Evolutionary conservation across 2,888 invertebrate genomes (phyloP).

Genomic region (Drosophila mayaguana): DNA sequence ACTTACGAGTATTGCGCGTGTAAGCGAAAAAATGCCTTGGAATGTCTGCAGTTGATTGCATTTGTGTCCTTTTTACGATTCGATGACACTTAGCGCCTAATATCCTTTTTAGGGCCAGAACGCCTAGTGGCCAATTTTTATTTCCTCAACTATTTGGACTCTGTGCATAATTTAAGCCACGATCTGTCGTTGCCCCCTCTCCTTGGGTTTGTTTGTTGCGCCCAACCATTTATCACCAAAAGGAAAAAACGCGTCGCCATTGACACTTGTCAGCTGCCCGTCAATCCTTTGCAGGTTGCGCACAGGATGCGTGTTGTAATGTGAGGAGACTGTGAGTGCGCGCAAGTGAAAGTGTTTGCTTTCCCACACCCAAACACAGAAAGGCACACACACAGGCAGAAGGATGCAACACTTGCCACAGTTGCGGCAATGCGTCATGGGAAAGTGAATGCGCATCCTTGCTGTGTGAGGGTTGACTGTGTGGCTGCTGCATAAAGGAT

Average conservation of each 20-base stretch:
- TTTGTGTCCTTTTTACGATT: conserved; percentile 72
- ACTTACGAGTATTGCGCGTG: conserved; percentile 71
- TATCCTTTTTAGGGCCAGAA: conserved; percentile 74
- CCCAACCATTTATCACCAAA: conserved; percentile 44
- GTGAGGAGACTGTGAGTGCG: conserved; percentile 54
- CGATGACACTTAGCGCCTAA: conserved; percentile 74
- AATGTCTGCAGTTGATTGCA: conserved; percentile 79
- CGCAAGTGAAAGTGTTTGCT: conserved; percentile 70
- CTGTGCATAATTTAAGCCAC: conserved; percentile 61
- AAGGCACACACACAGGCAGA: conserved; percentile 40
- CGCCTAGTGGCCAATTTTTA: conserved; percentile 51
- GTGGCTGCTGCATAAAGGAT: conserved; percentile 23
- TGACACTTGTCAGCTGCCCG: conserved; percentile 71
- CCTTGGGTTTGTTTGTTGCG: conserved; percentile 11
- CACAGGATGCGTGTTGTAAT: conserved; percentile 72
- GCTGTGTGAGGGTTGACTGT: conserved; percentile 10
- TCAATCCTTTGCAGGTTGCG: conserved; percentile 77
- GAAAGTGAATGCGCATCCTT: conserved; percentile 64
- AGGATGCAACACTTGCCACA: conserved; percentile 43
- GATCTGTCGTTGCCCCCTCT: conserved; percentile 1
- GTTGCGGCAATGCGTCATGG: conserved; percentile 57
- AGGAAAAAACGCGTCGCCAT: conserved; percentile 39
- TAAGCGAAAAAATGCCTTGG: conserved; percentile 67
- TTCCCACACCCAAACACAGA: conserved; percentile 57
- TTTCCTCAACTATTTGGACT: conserved; percentile 60